Conservation (phyloP, 2,888 invertebrate genomes). For the Julus scanicus region DNA sequence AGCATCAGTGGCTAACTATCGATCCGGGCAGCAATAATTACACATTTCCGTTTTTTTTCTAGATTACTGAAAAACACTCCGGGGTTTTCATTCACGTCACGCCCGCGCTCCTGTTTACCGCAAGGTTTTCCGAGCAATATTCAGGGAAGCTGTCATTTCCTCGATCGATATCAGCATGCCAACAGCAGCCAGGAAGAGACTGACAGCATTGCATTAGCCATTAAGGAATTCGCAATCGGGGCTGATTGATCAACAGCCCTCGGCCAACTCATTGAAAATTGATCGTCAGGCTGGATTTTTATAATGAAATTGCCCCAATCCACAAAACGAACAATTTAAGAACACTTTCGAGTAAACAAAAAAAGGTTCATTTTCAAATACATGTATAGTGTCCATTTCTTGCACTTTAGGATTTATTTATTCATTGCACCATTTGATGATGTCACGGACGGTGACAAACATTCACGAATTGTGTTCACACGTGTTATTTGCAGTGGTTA, state of each 20-base stretch:
- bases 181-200: slow-evolving; percentile 45
- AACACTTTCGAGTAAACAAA: neutral
- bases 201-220: slow-evolving; percentile 54
- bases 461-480: neutral
- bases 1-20: neutral
- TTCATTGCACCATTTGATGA: neutral
- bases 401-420: neutral
- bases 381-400: neutral
- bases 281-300: neutral
- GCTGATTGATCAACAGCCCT: slow-evolving; percentile 50
- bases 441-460: neutral
- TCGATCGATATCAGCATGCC: slow-evolving; percentile 81
- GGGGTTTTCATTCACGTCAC: slow-evolving; percentile 80
- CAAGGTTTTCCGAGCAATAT: slow-evolving; percentile 84
- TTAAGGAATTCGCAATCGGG: slow-evolving; percentile 54
- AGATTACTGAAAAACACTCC: slow-evolving; percentile 81
- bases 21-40: neutral
- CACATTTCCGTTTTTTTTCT: slow-evolving; percentile 61
- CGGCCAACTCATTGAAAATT: neutral
- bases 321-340: neutral
- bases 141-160: slow-evolving; percentile 86
- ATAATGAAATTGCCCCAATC: slow-evolving; percentile 23
- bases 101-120: slow-evolving; percentile 82
- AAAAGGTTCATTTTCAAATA: neutral
- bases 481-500: no score